Evolutionary conservation across 1,140 invertebrate species (phyloP).

Genomic region (Drosophila nannoptera): DNA sequence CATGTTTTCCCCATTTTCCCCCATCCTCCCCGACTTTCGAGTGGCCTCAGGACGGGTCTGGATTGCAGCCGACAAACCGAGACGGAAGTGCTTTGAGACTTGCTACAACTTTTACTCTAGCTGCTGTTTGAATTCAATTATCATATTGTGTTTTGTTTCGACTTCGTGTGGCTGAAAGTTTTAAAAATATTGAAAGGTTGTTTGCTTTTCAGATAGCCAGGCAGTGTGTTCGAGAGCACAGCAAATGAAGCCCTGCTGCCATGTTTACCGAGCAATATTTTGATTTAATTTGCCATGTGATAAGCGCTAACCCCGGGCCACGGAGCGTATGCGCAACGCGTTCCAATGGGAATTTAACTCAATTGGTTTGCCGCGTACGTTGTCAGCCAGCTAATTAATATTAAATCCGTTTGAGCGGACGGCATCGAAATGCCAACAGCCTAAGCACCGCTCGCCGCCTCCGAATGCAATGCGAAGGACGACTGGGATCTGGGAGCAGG

Average conservation of each 20-base stretch:
- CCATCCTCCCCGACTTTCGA: constrained; percentile 11
- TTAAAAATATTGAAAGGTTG: background rate
- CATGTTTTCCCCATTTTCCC: constrained; percentile 29
- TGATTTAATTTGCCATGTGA: constrained; percentile 32
- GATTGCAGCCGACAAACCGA: constrained; percentile 7
- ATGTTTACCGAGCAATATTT: constrained; percentile 32
- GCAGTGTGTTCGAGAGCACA: background rate
- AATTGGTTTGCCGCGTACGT: constrained; percentile 29
- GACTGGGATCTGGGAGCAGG: background rate
- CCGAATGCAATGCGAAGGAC: background rate
- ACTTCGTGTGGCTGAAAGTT: constrained; percentile 40
- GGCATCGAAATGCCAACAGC: constrained; percentile 65
- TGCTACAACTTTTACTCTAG: constrained; percentile 10
- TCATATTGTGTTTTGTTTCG: constrained; percentile 42
- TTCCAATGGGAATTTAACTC: constrained; percentile 4
- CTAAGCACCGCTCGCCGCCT: background rate
- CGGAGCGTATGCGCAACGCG: constrained; percentile 38
- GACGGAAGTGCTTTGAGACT: background rate
- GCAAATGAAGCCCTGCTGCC: constrained; percentile 10
- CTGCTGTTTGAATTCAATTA: constrained; percentile 51
- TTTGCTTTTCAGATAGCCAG: constrained; percentile 22
- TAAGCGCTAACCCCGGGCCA: constrained; percentile 2
- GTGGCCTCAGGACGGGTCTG: constrained; percentile 37
- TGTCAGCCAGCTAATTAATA: constrained; percentile 69
- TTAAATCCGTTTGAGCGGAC: constrained; percentile 67